These are phyloP conservation scores for Odontamblyopus lacepedii DNA, from an alignment of 2,797 vertebrate species.

Conservation along the genomic window DNA sequence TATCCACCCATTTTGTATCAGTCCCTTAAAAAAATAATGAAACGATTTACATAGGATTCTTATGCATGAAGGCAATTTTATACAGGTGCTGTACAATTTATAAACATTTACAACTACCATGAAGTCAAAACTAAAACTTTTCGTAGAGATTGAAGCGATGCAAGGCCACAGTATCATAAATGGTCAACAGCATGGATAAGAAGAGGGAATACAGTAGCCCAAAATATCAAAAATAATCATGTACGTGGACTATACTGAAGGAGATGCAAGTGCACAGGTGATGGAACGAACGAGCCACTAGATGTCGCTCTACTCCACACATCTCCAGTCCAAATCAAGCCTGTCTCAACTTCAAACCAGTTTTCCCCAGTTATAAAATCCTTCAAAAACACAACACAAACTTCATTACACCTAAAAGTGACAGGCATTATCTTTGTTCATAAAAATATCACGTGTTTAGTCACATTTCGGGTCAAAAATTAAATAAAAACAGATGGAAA, in stretches of 20 bases:
- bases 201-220: slow-evolving; percentile 73
- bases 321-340: background rate
- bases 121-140: slow-evolving; percentile 77
- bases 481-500: slow-evolving; percentile 30
- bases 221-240: slow-evolving; percentile 48
- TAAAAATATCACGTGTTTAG: slow-evolving; percentile 21
- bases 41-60: slow-evolving; percentile 91
- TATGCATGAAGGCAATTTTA: slow-evolving; percentile 88
- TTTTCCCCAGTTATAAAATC: background rate
- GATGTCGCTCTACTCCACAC: slow-evolving; percentile 60
- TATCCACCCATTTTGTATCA: slow-evolving; percentile 69
- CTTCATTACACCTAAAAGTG: slow-evolving; percentile 19
- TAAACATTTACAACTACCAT: slow-evolving; percentile 98
- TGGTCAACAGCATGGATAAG: slow-evolving; percentile 59
- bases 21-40: slow-evolving; percentile 99
- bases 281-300: slow-evolving; percentile 44
- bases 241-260: slow-evolving; percentile 52
- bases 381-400: slow-evolving; percentile 11
- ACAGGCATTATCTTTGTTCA: slow-evolving; percentile 14
- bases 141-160: slow-evolving; percentile 78
- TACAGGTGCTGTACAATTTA: slow-evolving; percentile 99
- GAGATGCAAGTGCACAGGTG: slow-evolving; percentile 18
- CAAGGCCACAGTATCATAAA: slow-evolving; percentile 89
- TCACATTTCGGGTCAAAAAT: slow-evolving; percentile 37
- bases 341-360: slow-evolving; percentile 3